These are phyloP conservation scores for Cardiocondyla obscurior DNA, from an alignment of 1,140 invertebrate genomes.

Conservation along the genomic window DNA sequence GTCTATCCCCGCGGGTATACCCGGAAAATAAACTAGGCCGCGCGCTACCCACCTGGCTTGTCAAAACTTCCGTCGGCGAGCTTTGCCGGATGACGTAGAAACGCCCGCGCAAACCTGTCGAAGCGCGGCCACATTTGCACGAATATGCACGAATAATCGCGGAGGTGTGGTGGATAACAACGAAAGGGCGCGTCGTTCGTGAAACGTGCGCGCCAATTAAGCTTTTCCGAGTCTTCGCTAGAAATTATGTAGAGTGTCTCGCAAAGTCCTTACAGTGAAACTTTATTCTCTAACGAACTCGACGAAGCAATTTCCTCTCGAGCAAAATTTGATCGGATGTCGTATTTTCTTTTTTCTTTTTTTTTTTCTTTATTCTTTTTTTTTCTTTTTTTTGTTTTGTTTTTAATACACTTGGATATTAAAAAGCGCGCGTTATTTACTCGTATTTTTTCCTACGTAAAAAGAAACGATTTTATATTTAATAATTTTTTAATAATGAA, in stretches of 20 bases:
- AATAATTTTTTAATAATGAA: no score
- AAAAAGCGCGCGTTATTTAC: no score
- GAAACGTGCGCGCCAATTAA: slow-evolving; percentile 22
- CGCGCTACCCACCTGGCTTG: slow-evolving; percentile 36
- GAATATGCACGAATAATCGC: slow-evolving; percentile 15
- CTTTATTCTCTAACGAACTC: not conserved
- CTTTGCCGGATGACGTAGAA: not conserved
- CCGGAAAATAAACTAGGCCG: slow-evolving; percentile 38
- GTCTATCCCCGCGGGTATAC: slow-evolving; percentile 36
- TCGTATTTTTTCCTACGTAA: no score
- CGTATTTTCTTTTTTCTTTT: not conserved
- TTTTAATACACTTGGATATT: no score
- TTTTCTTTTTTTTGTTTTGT: no score
- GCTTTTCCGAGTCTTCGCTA: not conserved
- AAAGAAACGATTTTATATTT: no score
- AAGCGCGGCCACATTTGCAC: not conserved
- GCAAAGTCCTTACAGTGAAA: slow-evolving; percentile 20
- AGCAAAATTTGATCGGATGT: slow-evolving; percentile 2
- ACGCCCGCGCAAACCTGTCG: slow-evolving; percentile 5
- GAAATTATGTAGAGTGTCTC: slow-evolving; percentile 18
- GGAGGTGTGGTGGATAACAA: not conserved
- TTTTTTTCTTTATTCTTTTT: no score
- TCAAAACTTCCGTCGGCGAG: slow-evolving; percentile 56
- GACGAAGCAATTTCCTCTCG: not conserved
- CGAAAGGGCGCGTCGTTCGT: slow-evolving; percentile 10